These are phyloP conservation scores for Gasterosteus aculeatus DNA, from an alignment of 2,113 vertebrate genomes.

Conservation along the genomic window DNA sequence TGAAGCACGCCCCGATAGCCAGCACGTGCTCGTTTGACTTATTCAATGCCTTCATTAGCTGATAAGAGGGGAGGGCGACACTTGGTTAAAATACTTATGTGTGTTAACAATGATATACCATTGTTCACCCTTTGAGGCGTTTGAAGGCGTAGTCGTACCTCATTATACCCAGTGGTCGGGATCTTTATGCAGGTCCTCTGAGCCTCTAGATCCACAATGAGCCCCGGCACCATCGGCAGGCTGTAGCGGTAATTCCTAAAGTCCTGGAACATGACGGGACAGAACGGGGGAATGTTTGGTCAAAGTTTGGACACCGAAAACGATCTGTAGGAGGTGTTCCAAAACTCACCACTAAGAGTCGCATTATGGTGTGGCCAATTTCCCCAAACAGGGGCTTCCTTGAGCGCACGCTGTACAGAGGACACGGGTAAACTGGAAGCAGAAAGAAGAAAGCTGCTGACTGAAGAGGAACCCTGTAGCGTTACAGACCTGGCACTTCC, in stretches of 20 bases:
- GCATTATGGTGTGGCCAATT: constrained; percentile 93
- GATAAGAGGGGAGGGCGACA: neutral
- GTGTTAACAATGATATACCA: neutral
- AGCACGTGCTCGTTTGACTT: constrained; percentile 98
- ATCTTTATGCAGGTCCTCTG: constrained; percentile 97
- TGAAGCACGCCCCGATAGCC: constrained; percentile 95
- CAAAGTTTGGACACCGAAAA: neutral
- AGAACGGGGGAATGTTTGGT: neutral
- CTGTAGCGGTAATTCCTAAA: constrained; percentile 99
- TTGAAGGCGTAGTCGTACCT: constrained; percentile 79
- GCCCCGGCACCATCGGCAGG: constrained; percentile 91
- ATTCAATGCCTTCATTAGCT: constrained; percentile 98
- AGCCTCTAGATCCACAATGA: constrained; percentile 97
- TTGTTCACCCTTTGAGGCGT: neutral
- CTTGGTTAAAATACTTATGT: neutral
- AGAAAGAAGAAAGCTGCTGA: constrained; percentile 12
- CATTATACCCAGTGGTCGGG: constrained; percentile 93
- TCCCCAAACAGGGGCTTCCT: constrained; percentile 91
- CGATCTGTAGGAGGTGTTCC: no score
- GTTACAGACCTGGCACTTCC: neutral
- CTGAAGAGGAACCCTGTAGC: neutral
- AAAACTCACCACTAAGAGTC: constrained; percentile 89
- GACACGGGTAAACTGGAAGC: constrained; percentile 86
- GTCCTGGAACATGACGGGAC: constrained; percentile 81
- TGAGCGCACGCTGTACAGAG: constrained; percentile 88